Conservation (phyloP, 2,113 vertebrate genomes). For the Origma solitaria region DNA sequence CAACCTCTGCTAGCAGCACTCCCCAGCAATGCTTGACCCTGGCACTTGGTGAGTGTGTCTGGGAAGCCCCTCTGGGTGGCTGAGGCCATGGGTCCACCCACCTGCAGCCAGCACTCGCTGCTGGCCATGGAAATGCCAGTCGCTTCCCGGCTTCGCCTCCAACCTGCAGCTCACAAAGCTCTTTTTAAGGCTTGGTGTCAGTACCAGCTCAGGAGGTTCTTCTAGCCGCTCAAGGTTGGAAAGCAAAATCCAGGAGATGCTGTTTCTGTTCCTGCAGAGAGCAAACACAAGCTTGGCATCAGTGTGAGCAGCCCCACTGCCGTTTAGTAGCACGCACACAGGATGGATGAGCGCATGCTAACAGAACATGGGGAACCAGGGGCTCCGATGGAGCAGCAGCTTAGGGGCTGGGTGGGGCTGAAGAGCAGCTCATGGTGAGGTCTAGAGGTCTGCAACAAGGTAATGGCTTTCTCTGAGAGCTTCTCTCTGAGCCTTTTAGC, state of each 20-base stretch:
- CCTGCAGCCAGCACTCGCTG: background rate
- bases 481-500: background rate
- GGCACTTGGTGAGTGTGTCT: fast-evolving
- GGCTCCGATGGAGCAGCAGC: fast-evolving
- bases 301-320: background rate
- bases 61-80: background rate
- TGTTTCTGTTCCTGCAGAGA: background rate
- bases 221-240: background rate
- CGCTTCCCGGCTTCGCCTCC: background rate
- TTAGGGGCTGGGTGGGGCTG: background rate
- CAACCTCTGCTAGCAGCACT: background rate
- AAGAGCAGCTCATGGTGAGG: background rate
- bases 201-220: background rate
- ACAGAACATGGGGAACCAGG: background rate
- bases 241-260: background rate
- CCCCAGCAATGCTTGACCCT: background rate
- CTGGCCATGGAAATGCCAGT: background rate
- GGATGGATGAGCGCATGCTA: background rate
- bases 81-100: fast-evolving
- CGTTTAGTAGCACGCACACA: background rate
- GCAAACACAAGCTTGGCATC: background rate
- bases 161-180: background rate
- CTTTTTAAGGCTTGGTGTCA: background rate
- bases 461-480: background rate
- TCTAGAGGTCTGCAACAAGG: background rate